Evolutionary conservation across 2,888 invertebrate species (phyloP), one percentile per base, ranked within the genome.

Genomic region (Ephialtes manifestator): DNA sequence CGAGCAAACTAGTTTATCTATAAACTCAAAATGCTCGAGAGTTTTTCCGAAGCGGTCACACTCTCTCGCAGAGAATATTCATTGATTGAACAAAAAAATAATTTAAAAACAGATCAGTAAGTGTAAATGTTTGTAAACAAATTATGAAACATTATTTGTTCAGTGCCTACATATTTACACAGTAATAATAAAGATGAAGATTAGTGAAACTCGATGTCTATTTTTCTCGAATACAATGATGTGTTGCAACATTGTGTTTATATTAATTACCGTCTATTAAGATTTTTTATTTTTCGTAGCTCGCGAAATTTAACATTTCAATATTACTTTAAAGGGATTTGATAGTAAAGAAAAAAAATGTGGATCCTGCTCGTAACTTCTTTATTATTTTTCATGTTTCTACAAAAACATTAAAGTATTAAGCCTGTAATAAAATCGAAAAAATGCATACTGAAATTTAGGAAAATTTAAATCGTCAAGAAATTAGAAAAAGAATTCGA

Each of bases 131-230:
- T 93, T 94, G 93, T 93, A 93, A 94, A 93, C 93, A 93, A 93
- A 93, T 93, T 93, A 93, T 93, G 92, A 94, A 93, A 94, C 92
- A 93, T 94, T 93, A 93, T 94, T 94, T 94, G 93, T 94, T 94
- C 93, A 93, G 93, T 93, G 93, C 93, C 93, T 94, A 93, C 93
- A 94, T 93, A 93, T 93, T 93, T 92, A 93, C 93, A 93, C 93
- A 92, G 92, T 92, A 83, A 75, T 75, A 93, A 93, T 93, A 92
- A 93, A 93, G 92, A 93, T 91, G 92, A 93, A 92, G 91, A 93
- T 93, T 92, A 93, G 92, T 89, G 92, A 68, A 68, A 28, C 15
- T 68, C 7, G 11, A 11, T 43, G 28, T 46, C 20, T 67, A 46
- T 67, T 18, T 67, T 65, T 28, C 13, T 28, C 43, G 43, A 51